Percentiles rank a stretch among this genome's conserved stretches.
phyloP scores from a whole-genome alignment of 2,888 invertebrate species.

The Microctonus hyperodae region DNA sequence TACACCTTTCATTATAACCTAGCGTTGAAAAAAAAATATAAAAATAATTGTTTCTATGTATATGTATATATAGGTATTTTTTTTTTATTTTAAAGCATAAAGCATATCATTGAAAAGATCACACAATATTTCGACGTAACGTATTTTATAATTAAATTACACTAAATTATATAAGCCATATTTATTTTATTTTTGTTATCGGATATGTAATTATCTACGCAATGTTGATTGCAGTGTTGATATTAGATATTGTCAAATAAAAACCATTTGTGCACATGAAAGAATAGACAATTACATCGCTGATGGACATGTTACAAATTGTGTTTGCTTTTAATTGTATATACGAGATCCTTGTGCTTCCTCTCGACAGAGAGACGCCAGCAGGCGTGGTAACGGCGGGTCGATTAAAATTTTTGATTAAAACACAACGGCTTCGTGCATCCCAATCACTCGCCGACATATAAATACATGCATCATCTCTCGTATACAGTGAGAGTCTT shows the following conservation, averaged over 20 bases:
- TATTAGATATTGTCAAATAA: conserved; percentile 23
- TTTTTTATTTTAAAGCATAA: too few species aligned
- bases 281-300: background rate
- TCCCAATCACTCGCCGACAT: background rate
- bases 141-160: too few species aligned
- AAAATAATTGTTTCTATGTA: background rate
- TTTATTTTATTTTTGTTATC: too few species aligned
- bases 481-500: background rate
- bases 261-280: background rate
- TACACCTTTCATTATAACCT: background rate
- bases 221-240: conserved; percentile 5
- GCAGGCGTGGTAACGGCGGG: conserved; percentile 22
- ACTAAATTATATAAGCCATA: too few species aligned
- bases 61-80: too few species aligned
- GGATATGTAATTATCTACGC: too few species aligned
- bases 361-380: conserved; percentile 20
- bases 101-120: background rate
- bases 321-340: conserved; percentile 46
- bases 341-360: conserved; percentile 28
- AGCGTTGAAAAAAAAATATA: background rate
- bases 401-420: conserved; percentile 41
- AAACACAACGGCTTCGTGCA: conserved; percentile 25
- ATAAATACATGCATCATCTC: background rate
- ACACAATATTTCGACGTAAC: too few species aligned
- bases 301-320: conserved; percentile 41